These are phyloP conservation scores for Heliconius melpomene DNA, from an alignment of 1,140 invertebrate species.

Conservation along the genomic window DNA sequence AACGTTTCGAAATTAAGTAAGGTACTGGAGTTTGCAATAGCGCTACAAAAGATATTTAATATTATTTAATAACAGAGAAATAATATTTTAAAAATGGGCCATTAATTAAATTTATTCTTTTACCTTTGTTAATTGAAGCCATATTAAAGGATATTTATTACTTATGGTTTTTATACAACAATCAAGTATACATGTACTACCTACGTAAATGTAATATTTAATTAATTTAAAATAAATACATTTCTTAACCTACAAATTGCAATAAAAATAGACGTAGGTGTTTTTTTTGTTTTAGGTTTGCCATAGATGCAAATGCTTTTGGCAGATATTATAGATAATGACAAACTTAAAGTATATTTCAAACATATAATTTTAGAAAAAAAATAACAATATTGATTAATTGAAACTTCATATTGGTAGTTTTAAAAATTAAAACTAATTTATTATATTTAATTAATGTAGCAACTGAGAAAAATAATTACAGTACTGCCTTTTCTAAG, in stretches of 20 bases:
- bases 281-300: background rate
- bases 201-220: background rate
- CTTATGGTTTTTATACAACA: background rate
- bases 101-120: background rate
- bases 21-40: slow-evolving; percentile 69
- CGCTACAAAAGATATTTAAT: slow-evolving; percentile 55
- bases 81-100: background rate
- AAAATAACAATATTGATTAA: no score
- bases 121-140: slow-evolving; percentile 34
- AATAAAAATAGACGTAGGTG: background rate
- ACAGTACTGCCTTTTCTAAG: no score
- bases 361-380: no score
- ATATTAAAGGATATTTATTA: slow-evolving; percentile 16
- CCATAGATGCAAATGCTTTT: background rate
- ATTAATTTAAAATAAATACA: background rate
- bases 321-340: background rate
- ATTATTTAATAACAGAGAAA: background rate
- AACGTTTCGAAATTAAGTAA: slow-evolving; percentile 83
- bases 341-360: background rate
- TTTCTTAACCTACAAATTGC: background rate
- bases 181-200: background rate
- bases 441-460: no score
- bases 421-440: no score
- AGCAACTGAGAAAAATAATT: no score
- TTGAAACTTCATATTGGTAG: no score